Evolutionary conservation across 2,888 invertebrate genomes (phyloP).

Genomic region (Aricia artaxerxes): DNA sequence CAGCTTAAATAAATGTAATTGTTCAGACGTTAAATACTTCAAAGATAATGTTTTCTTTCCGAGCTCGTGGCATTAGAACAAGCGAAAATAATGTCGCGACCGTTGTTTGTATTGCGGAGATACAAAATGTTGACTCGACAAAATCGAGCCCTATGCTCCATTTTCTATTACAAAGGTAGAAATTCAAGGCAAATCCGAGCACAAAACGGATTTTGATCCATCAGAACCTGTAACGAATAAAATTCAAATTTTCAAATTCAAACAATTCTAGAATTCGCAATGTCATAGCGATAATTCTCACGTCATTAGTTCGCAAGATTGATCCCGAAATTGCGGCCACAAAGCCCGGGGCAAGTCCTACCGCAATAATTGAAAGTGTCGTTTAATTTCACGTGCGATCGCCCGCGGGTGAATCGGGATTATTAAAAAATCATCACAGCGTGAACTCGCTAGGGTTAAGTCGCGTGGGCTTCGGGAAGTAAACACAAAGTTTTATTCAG

Average conservation of each 20-base stretch:
- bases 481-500: constrained; percentile 11
- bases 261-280: constrained; percentile 43
- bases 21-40: constrained; percentile 25
- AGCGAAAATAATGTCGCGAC: not conserved
- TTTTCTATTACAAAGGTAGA: not conserved
- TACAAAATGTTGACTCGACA: not conserved
- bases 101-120: not conserved
- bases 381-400: constrained; percentile 59
- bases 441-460: constrained; percentile 21
- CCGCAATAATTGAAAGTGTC: constrained; percentile 54
- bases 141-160: not conserved
- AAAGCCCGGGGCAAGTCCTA: constrained; percentile 46
- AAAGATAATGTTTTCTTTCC: constrained; percentile 19
- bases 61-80: not conserved
- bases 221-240: not conserved
- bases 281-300: constrained; percentile 70
- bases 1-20: constrained; percentile 22
- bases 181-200: not conserved
- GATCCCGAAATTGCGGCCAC: constrained; percentile 58
- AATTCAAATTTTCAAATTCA: constrained; percentile 39
- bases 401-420: constrained; percentile 44
- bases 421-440: constrained; percentile 38
- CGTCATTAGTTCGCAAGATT: constrained; percentile 73
- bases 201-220: not conserved
- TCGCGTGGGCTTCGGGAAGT: constrained; percentile 14